Evolutionary conservation across 1,140 invertebrate genomes (phyloP).

Genomic region (Drosophila littoralis): DNA sequence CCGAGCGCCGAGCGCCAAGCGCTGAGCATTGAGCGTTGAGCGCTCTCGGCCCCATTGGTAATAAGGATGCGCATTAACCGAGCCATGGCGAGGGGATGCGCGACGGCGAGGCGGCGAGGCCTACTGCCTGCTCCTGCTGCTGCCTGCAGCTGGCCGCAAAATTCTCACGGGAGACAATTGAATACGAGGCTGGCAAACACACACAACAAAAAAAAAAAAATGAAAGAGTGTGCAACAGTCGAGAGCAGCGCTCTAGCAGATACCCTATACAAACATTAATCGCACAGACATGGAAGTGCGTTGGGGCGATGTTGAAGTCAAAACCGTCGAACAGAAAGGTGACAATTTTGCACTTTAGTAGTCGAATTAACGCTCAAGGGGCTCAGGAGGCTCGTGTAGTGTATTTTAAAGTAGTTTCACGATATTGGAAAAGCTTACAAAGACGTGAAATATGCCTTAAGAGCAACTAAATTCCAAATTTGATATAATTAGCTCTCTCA

Average conservation of each 20-base stretch:
- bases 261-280: neutral
- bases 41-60: conserved; percentile 62
- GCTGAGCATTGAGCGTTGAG: neutral
- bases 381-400: too few species aligned
- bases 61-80: conserved; percentile 80
- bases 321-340: too few species aligned
- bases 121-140: neutral
- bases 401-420: too few species aligned
- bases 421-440: too few species aligned
- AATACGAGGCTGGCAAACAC: conserved; percentile 54
- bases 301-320: too few species aligned
- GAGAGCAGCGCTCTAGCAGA: neutral
- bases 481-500: too few species aligned
- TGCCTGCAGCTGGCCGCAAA: conserved; percentile 40
- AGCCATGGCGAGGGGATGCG: neutral
- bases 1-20: conserved; percentile 23
- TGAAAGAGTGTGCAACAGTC: neutral
- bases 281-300: too few species aligned
- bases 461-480: too few species aligned
- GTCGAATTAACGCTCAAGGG: too few species aligned
- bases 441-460: too few species aligned
- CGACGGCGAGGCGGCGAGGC: neutral
- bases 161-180: conserved; percentile 78
- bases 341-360: too few species aligned
- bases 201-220: conserved; percentile 15